Conservation (phyloP, 35 echinoderm and acorn worm genomes). For the Ophiothrix spiculata region DNA sequence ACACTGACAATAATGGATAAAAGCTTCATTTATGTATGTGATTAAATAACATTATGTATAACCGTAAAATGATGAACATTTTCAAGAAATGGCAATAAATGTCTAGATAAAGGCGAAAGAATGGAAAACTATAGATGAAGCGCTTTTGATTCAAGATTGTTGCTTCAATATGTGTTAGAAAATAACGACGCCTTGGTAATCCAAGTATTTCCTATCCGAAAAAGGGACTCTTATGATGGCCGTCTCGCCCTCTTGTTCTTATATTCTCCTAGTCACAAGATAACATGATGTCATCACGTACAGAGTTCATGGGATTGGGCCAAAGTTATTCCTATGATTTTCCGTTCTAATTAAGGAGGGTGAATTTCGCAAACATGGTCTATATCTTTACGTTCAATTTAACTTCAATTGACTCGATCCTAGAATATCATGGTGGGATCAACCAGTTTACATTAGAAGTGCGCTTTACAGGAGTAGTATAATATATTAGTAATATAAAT, state of each 20-base stretch:
- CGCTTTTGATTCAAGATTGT: background rate
- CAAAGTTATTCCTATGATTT: background rate
- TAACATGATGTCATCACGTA: background rate
- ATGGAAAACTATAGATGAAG: background rate
- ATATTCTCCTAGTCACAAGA: background rate
- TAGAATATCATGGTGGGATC: background rate
- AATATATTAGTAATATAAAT: background rate
- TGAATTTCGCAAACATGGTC: background rate
- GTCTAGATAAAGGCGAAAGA: background rate
- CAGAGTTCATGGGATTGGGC: background rate
- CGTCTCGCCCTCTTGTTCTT: conserved; percentile 11
- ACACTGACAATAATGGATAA: too few relatives aligned
- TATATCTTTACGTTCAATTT: background rate
- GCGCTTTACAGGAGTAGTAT: too few relatives aligned
- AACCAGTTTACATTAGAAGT: background rate
- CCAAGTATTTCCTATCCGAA: background rate
- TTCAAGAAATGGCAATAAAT: background rate
- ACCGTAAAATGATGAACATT: background rate
- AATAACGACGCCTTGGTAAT: conserved; percentile 1
- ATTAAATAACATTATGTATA: background rate
- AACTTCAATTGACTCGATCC: background rate
- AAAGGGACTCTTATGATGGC: background rate
- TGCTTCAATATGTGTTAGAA: background rate
- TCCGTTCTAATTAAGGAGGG: background rate
- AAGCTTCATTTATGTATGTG: background rate